Evolutionary conservation across 30 jellyfish, hydroid and myxozoan species (phyloP).

Genomic region (Sanderia malayensis): DNA sequence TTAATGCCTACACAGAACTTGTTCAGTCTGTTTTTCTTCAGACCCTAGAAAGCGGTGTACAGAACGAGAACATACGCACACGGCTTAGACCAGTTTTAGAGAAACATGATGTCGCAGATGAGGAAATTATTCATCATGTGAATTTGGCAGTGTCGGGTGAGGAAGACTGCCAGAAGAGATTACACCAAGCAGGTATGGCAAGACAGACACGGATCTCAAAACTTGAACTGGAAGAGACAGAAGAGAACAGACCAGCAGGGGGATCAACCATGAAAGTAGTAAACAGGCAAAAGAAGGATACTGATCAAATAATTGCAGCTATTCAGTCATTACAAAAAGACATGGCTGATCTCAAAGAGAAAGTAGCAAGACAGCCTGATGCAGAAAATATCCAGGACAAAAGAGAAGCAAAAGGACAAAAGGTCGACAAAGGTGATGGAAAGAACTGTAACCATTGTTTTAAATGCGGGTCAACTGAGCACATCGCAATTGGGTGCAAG

Average conservation of each 20-base stretch:
- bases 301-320: constrained; percentile 15
- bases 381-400: not conserved
- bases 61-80: constrained; percentile 18
- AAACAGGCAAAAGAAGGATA: constrained; percentile 8
- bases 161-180: constrained; percentile 26
- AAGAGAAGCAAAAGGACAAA: not conserved
- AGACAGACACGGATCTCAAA: constrained; percentile 11
- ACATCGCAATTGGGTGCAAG: constrained; percentile 24
- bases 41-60: constrained; percentile 27
- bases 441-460: constrained; percentile 23
- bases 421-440: constrained; percentile 27
- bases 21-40: constrained; percentile 41
- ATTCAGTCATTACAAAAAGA: constrained; percentile 8
- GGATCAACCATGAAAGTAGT: constrained; percentile 1
- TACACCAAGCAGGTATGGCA: constrained; percentile 15
- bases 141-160: constrained; percentile 17
- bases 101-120: constrained; percentile 11
- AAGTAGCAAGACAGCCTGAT: not conserved
- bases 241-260: constrained; percentile 3
- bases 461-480: constrained; percentile 15
- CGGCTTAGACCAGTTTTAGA: constrained; percentile 27
- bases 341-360: not conserved
- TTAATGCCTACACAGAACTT: not conserved
- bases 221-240: constrained; percentile 6
- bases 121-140: constrained; percentile 19